phyloP scores from a whole-genome alignment of 2,113 vertebrate species.

The Turnix velox region DNA sequence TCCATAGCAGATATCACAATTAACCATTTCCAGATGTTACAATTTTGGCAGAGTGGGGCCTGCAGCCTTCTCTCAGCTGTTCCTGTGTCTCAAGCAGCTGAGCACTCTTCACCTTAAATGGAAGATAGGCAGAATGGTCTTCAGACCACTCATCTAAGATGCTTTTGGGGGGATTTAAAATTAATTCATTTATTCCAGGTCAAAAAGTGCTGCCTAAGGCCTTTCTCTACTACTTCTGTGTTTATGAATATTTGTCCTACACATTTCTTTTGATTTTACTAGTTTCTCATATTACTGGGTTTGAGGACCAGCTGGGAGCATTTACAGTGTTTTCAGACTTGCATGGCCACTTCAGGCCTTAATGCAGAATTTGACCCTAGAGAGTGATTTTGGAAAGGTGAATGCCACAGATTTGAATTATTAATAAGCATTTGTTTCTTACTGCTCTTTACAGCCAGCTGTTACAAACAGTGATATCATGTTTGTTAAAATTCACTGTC shows the following conservation, averaged over 20 bases:
- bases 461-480: conserved; percentile 94
- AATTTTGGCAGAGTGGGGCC: background rate
- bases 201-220: background rate
- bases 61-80: background rate
- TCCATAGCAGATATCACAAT: background rate
- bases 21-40: background rate
- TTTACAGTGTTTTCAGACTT: background rate
- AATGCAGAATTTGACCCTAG: background rate
- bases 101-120: background rate
- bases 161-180: background rate
- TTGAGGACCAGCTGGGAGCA: background rate
- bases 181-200: background rate
- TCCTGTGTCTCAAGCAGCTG: background rate
- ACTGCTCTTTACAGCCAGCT: conserved; percentile 78
- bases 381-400: background rate
- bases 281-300: background rate
- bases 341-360: background rate
- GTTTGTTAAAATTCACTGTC: conserved; percentile 96
- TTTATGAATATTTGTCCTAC: background rate
- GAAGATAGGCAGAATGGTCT: background rate
- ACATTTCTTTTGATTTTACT: background rate
- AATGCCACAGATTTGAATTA: background rate
- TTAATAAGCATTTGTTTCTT: background rate
- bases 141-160: background rate
- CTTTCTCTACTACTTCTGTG: background rate